These are phyloP conservation scores for Myrmecobius fasciatus DNA, from an alignment of 2,113 vertebrate genomes.

Conservation along the genomic window DNA sequence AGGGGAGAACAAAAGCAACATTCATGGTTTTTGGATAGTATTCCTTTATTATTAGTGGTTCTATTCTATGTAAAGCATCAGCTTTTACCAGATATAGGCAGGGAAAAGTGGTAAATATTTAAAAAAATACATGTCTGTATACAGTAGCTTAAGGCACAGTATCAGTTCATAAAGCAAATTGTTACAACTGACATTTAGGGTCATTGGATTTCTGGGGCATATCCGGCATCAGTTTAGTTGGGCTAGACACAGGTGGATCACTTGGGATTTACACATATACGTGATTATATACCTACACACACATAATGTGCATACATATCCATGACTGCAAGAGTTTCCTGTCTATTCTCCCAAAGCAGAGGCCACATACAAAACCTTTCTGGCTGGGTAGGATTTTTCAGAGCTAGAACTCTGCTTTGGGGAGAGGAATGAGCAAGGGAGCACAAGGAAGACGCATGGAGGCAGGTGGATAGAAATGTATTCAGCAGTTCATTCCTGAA, in stretches of 20 bases:
- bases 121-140: not conserved
- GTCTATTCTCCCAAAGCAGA: not conserved
- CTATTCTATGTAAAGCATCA: not conserved
- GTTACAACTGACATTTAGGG: not conserved
- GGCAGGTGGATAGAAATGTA: not conserved
- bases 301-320: not conserved
- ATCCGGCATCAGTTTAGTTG: not conserved
- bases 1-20: not conserved
- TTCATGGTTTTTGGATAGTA: not conserved
- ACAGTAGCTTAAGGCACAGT: not conserved
- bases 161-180: not conserved
- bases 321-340: not conserved
- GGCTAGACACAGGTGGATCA: not conserved
- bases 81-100: not conserved
- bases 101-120: not conserved
- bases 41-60: conserved; percentile 39
- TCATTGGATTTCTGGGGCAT: not conserved
- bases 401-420: not conserved
- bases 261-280: not conserved
- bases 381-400: not conserved
- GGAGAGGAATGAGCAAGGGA: not conserved
- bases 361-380: not conserved
- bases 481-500: not conserved
- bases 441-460: rapidly evolving
- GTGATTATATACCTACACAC: not conserved